Conservation (phyloP, 1,140 invertebrate species). For the Drosophila trapezifrons region DNA sequence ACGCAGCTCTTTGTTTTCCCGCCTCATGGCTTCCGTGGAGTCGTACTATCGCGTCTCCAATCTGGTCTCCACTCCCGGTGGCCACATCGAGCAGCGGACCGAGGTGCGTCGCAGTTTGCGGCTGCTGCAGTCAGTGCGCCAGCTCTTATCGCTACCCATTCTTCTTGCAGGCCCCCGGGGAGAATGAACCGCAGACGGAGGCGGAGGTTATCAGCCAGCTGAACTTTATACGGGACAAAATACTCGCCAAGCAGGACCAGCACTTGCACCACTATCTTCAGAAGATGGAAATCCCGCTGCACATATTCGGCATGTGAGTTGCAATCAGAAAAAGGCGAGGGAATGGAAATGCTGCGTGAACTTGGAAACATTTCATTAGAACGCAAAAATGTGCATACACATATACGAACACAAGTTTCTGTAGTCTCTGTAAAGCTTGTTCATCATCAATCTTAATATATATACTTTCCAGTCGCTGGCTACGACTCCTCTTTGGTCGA, state of each 20-base stretch:
- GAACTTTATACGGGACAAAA: constrained; percentile 88
- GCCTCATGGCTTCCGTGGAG: constrained; percentile 90
- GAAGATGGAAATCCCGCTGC: constrained; percentile 89
- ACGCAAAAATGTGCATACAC: background rate
- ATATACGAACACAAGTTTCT: too few species aligned
- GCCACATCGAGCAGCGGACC: constrained; percentile 70
- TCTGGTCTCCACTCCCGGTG: constrained; percentile 84
- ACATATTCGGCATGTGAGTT: constrained; percentile 92
- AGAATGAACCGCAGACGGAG: constrained; percentile 75
- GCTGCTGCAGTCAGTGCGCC: constrained; percentile 1
- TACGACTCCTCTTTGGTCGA: constrained; percentile 91
- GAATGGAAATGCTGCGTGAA: background rate
- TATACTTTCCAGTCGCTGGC: constrained; percentile 88
- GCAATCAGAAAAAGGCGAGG: background rate
- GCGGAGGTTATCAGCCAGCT: constrained; percentile 89
- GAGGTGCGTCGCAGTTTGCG: constrained; percentile 42
- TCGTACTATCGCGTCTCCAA: constrained; percentile 89
- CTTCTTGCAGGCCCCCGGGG: constrained; percentile 43
- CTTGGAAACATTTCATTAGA: background rate
- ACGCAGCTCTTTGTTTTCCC: constrained; percentile 88
- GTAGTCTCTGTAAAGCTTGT: too few species aligned
- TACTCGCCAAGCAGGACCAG: constrained; percentile 87
- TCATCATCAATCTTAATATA: constrained; percentile 10
- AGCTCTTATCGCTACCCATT: constrained; percentile 26
- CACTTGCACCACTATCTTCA: constrained; percentile 88